These are phyloP conservation scores for Corynorhinus townsendii DNA, from an alignment of 2,113 vertebrate species.

Conservation along the genomic window DNA sequence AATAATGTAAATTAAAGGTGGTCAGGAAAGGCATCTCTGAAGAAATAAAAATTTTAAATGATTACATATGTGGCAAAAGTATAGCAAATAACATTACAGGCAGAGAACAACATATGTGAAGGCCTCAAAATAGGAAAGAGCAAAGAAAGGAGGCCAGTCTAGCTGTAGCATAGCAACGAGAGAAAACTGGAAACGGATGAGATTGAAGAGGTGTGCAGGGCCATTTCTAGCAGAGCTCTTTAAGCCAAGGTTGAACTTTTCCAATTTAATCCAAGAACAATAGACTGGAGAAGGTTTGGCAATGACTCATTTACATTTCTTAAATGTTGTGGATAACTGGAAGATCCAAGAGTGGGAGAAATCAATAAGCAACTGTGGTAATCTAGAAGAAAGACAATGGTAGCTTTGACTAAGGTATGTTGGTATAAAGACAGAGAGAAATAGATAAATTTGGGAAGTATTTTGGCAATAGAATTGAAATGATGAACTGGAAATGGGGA, in stretches of 20 bases:
- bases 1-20: not conserved
- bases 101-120: not conserved
- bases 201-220: not conserved
- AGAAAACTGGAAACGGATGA: not conserved
- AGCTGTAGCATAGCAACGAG: not conserved
- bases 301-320: not conserved
- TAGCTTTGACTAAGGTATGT: not conserved
- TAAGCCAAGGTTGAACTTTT: not conserved
- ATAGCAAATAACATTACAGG: not conserved
- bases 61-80: not conserved
- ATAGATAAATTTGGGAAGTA: not conserved
- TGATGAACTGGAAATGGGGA: not conserved
- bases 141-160: not conserved
- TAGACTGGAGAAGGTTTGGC: not conserved
- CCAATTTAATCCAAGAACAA: conserved; percentile 28
- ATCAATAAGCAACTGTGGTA: not conserved
- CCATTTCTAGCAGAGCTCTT: not conserved
- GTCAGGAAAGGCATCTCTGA: not conserved
- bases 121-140: not conserved
- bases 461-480: not conserved
- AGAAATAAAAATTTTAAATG: not conserved
- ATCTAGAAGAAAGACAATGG: not conserved
- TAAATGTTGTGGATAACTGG: not conserved
- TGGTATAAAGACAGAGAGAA: not conserved
- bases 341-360: not conserved